phyloP scores from a whole-genome alignment of 1,140 invertebrate species.

The Rhynchophorus ferrugineus region DNA sequence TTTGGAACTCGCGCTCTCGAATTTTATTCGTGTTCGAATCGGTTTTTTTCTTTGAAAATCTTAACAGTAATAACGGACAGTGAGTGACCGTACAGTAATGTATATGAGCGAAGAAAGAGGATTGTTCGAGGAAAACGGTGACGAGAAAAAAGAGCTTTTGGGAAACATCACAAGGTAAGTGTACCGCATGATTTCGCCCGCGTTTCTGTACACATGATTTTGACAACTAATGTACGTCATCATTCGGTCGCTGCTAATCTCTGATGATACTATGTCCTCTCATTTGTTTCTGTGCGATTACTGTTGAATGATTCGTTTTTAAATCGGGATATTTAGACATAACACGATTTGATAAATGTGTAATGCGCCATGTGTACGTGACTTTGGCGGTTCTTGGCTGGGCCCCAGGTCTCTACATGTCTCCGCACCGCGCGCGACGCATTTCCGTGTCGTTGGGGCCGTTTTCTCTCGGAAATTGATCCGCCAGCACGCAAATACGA shows the following conservation, averaged over 20 bases:
- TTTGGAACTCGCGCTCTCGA: conserved; percentile 36
- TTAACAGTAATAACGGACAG: conserved; percentile 14
- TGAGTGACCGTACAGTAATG: conserved; percentile 26
- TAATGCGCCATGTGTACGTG: neutral
- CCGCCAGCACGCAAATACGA: neutral
- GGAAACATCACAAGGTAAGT: conserved; percentile 33
- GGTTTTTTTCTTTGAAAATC: conserved; percentile 22
- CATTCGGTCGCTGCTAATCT: too few species aligned
- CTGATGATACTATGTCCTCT: neutral
- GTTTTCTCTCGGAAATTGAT: too few species aligned
- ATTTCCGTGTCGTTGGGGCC: too few species aligned
- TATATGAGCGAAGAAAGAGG: conserved; percentile 30
- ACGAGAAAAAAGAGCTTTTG: conserved; percentile 32
- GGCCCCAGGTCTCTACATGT: neutral
- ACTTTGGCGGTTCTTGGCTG: neutral
- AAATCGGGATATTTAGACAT: too few species aligned
- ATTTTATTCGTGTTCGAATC: conserved; percentile 29
- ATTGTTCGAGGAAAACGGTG: conserved; percentile 28
- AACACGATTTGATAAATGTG: neutral
- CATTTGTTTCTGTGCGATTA: neutral
- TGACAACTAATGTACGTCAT: conserved; percentile 25
- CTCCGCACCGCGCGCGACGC: too few species aligned
- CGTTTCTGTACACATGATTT: conserved; percentile 33
- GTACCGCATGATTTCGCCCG: conserved; percentile 26
- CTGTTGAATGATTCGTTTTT: too few species aligned